A percentile compares a stretch with the other conserved stretches of the same genome.
phyloP scores from a whole-genome alignment of 2,888 invertebrate species.

The Hypselothyrea guttata region DNA sequence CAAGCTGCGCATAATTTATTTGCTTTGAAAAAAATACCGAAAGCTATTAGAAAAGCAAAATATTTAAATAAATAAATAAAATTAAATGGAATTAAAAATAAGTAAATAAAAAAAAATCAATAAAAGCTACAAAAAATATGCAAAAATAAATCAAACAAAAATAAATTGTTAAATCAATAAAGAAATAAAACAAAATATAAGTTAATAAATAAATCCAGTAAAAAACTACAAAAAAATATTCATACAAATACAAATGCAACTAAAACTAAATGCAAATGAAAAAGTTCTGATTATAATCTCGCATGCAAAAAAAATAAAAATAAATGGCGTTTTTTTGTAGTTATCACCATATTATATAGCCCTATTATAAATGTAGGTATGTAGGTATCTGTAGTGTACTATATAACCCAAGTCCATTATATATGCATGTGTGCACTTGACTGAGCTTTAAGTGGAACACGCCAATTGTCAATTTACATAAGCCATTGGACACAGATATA shows the following conservation, averaged over 20 bases:
- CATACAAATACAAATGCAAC: too few relatives aligned
- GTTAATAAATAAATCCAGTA: too few relatives aligned
- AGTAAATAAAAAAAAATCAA: too few relatives aligned
- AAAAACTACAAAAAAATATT: too few relatives aligned
- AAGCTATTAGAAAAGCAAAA: slow-evolving; percentile 15
- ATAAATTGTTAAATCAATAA: too few relatives aligned
- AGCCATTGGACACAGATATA: slow-evolving; percentile 17
- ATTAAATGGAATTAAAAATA: background rate
- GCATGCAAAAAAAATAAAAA: too few relatives aligned
- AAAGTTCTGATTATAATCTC: too few relatives aligned
- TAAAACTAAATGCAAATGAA: background rate
- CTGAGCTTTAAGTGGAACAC: slow-evolving; percentile 59
- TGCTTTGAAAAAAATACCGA: slow-evolving; percentile 2
- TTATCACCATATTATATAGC: slow-evolving; percentile 24
- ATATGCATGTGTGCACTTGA: slow-evolving; percentile 35
- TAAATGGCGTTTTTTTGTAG: too few relatives aligned
- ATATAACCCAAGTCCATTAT: background rate
- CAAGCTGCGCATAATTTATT: slow-evolving; percentile 31
- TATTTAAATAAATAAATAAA: background rate
- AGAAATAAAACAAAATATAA: background rate
- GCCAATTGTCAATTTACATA: slow-evolving; percentile 68
- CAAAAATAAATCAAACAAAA: slow-evolving; percentile 3
- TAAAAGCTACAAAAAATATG: background rate
- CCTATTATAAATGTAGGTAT: slow-evolving; percentile 51
- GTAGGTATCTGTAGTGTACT: slow-evolving; percentile 7